phyloP scores from a whole-genome alignment of 2,113 vertebrate species.

The Pollimyrus isidori region DNA sequence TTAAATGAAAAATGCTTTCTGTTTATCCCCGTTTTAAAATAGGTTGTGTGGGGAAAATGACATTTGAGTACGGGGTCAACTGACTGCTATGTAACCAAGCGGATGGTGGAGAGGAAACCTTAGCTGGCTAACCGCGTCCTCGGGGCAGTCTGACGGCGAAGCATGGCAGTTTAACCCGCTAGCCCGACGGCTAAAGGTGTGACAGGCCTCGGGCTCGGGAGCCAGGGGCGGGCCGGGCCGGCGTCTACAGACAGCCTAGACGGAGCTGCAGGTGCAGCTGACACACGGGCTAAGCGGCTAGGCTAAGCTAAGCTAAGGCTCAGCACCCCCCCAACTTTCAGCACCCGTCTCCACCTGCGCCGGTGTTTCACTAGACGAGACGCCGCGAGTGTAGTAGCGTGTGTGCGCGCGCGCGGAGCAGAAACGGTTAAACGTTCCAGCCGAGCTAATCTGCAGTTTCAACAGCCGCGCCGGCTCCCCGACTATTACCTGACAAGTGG shows the following conservation, averaged over 20 bases:
- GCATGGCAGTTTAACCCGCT: neutral
- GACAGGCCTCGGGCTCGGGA: neutral
- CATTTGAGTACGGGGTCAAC: neutral
- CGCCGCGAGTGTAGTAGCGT: neutral
- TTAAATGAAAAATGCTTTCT: neutral
- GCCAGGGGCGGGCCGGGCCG: neutral
- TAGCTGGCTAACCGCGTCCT: neutral
- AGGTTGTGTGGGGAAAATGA: neutral
- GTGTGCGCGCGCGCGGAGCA: neutral
- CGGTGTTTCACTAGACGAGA: neutral
- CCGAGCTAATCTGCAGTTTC: neutral
- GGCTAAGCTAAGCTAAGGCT: neutral
- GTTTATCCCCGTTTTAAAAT: neutral
- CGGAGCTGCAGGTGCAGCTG: neutral
- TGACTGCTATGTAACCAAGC: neutral
- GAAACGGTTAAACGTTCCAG: neutral
- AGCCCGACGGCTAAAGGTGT: neutral
- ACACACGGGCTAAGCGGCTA: neutral
- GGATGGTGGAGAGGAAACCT: neutral
- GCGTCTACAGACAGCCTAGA: neutral
- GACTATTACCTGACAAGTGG: neutral
- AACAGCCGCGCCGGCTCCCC: neutral
- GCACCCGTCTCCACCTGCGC: neutral
- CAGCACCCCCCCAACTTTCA: neutral
- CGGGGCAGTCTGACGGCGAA: neutral